Percentiles rank a stretch among this genome's conserved stretches.
Evolutionary conservation across 53 echinoderm and acorn worm species (phyloP).

Genomic region (Mesocentrotus franciscanus): DNA sequence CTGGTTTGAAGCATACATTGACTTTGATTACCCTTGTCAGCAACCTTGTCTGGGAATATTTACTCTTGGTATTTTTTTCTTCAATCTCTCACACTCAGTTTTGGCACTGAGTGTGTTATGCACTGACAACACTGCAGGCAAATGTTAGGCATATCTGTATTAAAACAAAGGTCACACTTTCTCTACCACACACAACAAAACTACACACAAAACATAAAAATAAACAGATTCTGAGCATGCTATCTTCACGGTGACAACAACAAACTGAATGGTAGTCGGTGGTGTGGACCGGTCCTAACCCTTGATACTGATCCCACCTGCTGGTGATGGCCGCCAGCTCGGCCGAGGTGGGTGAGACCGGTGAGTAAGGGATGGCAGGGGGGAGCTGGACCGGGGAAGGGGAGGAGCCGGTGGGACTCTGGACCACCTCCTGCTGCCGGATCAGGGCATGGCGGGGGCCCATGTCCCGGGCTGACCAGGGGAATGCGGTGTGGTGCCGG

Average conservation of each 20-base stretch:
- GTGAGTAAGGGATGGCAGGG: constrained; percentile 62
- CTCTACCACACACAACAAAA: background rate
- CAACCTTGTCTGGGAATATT: too few species aligned
- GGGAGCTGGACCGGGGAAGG: constrained; percentile 67
- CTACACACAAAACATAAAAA: background rate
- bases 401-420: constrained; percentile 72
- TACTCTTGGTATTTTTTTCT: too few species aligned
- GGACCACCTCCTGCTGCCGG: constrained; percentile 76
- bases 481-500: constrained; percentile 66
- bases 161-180: background rate
- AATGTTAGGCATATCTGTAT: background rate
- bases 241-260: constrained; percentile 20
- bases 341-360: constrained; percentile 62
- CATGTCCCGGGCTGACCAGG: constrained; percentile 79
- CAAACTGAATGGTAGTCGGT: constrained; percentile 32
- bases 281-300: constrained; percentile 58
- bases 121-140: background rate
- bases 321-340: constrained; percentile 54
- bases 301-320: constrained; percentile 72
- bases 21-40: too few species aligned
- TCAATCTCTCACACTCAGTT: too few species aligned
- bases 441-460: constrained; percentile 84
- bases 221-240: constrained; percentile 32
- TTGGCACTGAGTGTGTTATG: too few species aligned
- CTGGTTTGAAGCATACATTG: too few species aligned